Percentiles rank a stretch among this genome's conserved stretches.
phyloP scores from a whole-genome alignment of 2,797 vertebrate genomes.

The Chelidonichthys spinosus region DNA sequence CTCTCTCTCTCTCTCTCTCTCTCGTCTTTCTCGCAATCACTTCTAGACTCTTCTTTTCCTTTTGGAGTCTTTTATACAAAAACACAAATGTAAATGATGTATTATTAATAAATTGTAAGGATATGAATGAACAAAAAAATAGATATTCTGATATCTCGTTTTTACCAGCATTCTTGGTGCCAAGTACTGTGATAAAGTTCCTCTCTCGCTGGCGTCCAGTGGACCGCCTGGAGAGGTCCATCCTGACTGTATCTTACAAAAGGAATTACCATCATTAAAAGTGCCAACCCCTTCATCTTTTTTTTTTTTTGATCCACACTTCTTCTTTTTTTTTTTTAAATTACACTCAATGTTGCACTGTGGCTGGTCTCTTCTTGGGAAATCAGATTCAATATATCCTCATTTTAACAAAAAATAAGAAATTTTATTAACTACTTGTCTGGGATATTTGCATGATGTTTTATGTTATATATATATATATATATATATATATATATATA shows the following conservation, averaged over 20 bases:
- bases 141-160: slow-evolving; percentile 88
- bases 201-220: slow-evolving; percentile 79
- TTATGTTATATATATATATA: too few relatives aligned
- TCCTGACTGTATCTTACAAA: slow-evolving; percentile 82
- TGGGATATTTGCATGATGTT: slow-evolving; percentile 83
- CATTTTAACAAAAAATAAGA: slow-evolving; percentile 72
- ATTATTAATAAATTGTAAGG: slow-evolving; percentile 86
- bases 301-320: slow-evolving; percentile 75
- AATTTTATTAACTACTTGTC: slow-evolving; percentile 80
- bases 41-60: slow-evolving; percentile 82
- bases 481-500: not conserved
- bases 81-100: slow-evolving; percentile 84
- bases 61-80: slow-evolving; percentile 87
- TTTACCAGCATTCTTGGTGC: slow-evolving; percentile 91
- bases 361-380: slow-evolving; percentile 80
- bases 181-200: slow-evolving; percentile 89
- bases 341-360: slow-evolving; percentile 81
- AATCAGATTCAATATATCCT: slow-evolving; percentile 79
- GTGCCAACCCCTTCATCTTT: slow-evolving; percentile 85
- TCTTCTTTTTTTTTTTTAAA: slow-evolving; percentile 36
- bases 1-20: too few relatives aligned
- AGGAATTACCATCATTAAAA: slow-evolving; percentile 86
- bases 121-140: slow-evolving; percentile 84
- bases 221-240: slow-evolving; percentile 77
- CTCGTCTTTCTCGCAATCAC: slow-evolving; percentile 71